Evolutionary conservation across 2,797 vertebrate genomes (phyloP).

Genomic region (Mallotus villosus): DNA sequence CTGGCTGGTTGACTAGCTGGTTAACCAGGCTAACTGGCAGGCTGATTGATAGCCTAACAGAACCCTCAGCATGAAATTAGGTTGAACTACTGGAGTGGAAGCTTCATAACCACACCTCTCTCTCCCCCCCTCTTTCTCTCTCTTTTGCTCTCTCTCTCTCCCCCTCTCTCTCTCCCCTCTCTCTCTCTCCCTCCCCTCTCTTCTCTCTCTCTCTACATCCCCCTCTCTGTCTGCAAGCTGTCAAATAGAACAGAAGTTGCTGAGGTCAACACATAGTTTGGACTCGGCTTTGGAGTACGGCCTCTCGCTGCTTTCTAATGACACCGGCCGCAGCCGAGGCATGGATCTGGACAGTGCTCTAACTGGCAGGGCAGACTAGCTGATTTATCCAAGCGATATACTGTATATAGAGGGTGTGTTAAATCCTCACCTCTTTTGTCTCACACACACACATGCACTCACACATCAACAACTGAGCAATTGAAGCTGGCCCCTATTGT

Average conservation of each 20-base stretch:
- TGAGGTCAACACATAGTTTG: constrained; percentile 79
- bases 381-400: constrained; percentile 62
- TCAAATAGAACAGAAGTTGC: constrained; percentile 79
- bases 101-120: constrained; percentile 72
- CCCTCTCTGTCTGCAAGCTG: constrained; percentile 82
- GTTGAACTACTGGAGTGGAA: constrained; percentile 56
- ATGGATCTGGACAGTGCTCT: constrained; percentile 75
- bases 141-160: constrained; percentile 74
- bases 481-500: constrained; percentile 74
- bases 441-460: constrained; percentile 53
- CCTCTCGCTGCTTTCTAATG: constrained; percentile 83
- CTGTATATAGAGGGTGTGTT: constrained; percentile 66
- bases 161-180: constrained; percentile 57
- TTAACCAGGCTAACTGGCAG: constrained; percentile 4
- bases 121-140: not conserved
- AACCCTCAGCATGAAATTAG: constrained; percentile 54
- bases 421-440: constrained; percentile 55
- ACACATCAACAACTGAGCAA: constrained; percentile 25
- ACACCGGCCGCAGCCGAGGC: constrained; percentile 70
- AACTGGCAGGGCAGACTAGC: constrained; percentile 82
- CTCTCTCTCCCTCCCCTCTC: constrained; percentile 69
- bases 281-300: constrained; percentile 73
- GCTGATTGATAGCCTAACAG: constrained; percentile 35
- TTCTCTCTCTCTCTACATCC: constrained; percentile 24
- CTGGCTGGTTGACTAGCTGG: not conserved